Conservation (phyloP, 2,888 invertebrate species). For the Phragmatobia fuliginosa region DNA sequence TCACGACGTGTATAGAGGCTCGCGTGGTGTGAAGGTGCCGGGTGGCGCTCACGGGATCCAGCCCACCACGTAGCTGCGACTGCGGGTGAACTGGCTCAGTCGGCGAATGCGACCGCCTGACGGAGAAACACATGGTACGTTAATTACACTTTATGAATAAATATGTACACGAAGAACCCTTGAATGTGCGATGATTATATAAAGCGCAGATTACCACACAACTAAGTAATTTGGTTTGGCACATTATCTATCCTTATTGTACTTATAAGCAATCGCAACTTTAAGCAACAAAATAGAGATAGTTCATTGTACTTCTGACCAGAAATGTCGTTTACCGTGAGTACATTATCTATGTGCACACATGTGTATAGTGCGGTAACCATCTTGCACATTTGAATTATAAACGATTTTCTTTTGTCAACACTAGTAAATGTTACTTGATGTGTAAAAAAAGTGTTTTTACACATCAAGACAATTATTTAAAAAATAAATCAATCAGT, state of each 20-base stretch:
- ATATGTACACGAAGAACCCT: background rate
- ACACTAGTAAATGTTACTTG: too few relatives aligned
- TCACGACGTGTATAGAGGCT: conserved; percentile 38
- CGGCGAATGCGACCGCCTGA: conserved; percentile 92
- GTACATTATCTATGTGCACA: background rate
- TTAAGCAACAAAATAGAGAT: background rate
- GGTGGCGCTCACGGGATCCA: conserved; percentile 80
- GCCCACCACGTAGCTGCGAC: conserved; percentile 93
- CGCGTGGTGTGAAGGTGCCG: conserved; percentile 36
- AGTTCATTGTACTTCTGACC: too few relatives aligned
- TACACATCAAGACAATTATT: background rate
- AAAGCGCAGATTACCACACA: background rate
- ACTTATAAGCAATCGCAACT: background rate
- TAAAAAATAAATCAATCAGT: background rate
- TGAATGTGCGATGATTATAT: background rate
- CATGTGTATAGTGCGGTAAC: background rate
- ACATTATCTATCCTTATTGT: background rate
- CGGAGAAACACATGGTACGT: conserved; percentile 31
- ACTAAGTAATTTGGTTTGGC: background rate
- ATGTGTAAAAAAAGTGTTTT: too few relatives aligned
- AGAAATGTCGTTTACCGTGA: background rate
- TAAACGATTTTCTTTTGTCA: background rate
- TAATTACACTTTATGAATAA: background rate
- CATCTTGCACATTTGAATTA: background rate
- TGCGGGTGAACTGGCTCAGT: conserved; percentile 90